Evolutionary conservation across 2,797 vertebrate genomes (phyloP).

Genomic region (Columba guinea): DNA sequence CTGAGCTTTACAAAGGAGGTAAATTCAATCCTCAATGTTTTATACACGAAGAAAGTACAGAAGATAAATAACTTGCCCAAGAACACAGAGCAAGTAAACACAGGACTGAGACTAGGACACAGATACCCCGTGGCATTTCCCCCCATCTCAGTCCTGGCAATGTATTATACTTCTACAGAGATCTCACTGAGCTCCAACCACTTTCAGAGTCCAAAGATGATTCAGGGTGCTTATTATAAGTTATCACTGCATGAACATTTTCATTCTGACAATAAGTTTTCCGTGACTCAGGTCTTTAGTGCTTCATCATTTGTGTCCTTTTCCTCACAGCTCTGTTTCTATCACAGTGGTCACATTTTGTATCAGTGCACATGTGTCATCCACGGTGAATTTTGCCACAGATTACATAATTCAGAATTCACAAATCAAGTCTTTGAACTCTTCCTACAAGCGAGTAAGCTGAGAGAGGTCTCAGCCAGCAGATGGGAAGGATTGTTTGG

Average conservation of each 20-base stretch:
- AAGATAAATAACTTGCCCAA: neutral
- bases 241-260: neutral
- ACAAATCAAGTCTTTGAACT: neutral
- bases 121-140: neutral
- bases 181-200: neutral
- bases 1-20: neutral
- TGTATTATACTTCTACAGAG: neutral
- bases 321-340: neutral
- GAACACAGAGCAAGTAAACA: neutral
- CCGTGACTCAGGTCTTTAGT: neutral
- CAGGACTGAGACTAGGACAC: neutral
- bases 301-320: neutral
- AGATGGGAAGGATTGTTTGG: neutral
- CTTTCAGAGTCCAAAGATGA: neutral
- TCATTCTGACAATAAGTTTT: neutral
- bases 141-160: neutral
- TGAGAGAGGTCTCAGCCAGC: neutral
- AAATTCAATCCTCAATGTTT: neutral
- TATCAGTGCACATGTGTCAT: neutral
- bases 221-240: neutral
- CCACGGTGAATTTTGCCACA: neutral
- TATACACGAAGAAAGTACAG: neutral
- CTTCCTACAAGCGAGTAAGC: neutral
- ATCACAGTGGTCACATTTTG: neutral
- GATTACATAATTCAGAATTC: neutral